Base-by-base conservation (phyloP, 1,140 invertebrate species). In the Nylanderia fulva region DNA sequence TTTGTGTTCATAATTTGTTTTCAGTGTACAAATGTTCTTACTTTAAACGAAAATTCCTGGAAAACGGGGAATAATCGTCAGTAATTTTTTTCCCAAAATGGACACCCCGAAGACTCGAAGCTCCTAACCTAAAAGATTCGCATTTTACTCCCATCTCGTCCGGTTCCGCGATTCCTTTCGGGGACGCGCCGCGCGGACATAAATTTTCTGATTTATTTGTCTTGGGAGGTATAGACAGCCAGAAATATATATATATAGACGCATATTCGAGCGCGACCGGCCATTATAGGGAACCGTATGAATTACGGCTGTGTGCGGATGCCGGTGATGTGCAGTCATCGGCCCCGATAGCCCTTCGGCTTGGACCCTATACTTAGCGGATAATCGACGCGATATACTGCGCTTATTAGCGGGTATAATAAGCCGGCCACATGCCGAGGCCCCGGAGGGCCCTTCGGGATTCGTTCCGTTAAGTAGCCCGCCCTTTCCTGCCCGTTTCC, bases 311-410 rank as follows among this genome's bases (percentile, higher is more conserved):
- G 88, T 91, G 90, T 85, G 85, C 88, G 85, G 88, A 92, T 89
- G 90, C 90, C 93, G 91, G 91, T 93, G 92, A 94, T 92, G 93
- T 93, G 90, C 91, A 90, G 91, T 93, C 91, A 93, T 93, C 93
- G 93, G 68, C 74, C 89, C 87, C 87, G 87, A 92, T 92, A 90
- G 87, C 86, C 87, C 87, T 87, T 82, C 71, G 85, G 75, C 75
- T 90, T 86, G 88, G 90, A 94, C 91, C 92, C 93, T 93, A 93
- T 94, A 94, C 92, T 93, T 94, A 94, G 89, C 87, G 92, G 91
- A 93, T 93, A 94, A 94, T 93, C 92, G 92, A 92, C 92, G 92
- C 92, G 92, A 93, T 93, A 93, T 94, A 94, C 93, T 87, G 91
- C 92, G 92, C 92, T 93, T 93, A 93, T 94, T 94, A 93, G 91